phyloP scores from a whole-genome alignment of 1,140 invertebrate species.

The Drosophila carrolli region DNA sequence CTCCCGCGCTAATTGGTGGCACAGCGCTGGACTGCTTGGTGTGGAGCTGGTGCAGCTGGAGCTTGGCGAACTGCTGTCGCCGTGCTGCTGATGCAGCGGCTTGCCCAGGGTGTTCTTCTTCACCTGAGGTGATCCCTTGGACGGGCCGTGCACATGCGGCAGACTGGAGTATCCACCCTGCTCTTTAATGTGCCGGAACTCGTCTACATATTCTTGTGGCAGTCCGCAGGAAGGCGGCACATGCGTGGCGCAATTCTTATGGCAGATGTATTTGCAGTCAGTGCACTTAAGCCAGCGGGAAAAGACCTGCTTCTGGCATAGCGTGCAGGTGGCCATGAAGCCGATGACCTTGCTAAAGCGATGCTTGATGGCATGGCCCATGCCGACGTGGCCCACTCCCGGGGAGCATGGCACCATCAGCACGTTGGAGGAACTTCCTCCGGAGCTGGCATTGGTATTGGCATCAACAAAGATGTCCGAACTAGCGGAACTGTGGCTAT shows the following conservation, averaged over 20 bases:
- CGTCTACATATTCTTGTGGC: conserved; percentile 92
- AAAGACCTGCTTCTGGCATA: conserved; percentile 96
- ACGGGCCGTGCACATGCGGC: conserved; percentile 35
- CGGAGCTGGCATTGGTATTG: conserved; percentile 71
- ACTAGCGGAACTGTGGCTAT: conserved; percentile 81
- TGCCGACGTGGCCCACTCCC: conserved; percentile 89
- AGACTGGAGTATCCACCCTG: conserved; percentile 85
- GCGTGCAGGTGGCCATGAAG: conserved; percentile 95
- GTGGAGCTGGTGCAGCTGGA: conserved; percentile 98
- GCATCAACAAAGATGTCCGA: conserved; percentile 86
- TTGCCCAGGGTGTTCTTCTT: conserved; percentile 54
- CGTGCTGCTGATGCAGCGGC: conserved; percentile 80
- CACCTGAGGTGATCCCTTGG: conserved; percentile 85
- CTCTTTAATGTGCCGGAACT: conserved; percentile 88
- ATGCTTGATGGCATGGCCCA: conserved; percentile 96
- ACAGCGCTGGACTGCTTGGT: conserved; percentile 95
- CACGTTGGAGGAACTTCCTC: conserved; percentile 68
- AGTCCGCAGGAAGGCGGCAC: conserved; percentile 96
- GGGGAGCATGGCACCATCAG: conserved; percentile 91
- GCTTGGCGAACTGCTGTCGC: conserved; percentile 96
- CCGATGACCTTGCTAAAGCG: conserved; percentile 95
- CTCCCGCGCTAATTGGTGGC: conserved; percentile 82
- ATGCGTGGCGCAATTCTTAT: conserved; percentile 94
- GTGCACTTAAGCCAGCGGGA: conserved; percentile 94
- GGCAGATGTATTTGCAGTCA: conserved; percentile 97